These are phyloP conservation scores for Antigone vipio DNA, from an alignment of 2,113 vertebrate genomes.

Conservation along the genomic window DNA sequence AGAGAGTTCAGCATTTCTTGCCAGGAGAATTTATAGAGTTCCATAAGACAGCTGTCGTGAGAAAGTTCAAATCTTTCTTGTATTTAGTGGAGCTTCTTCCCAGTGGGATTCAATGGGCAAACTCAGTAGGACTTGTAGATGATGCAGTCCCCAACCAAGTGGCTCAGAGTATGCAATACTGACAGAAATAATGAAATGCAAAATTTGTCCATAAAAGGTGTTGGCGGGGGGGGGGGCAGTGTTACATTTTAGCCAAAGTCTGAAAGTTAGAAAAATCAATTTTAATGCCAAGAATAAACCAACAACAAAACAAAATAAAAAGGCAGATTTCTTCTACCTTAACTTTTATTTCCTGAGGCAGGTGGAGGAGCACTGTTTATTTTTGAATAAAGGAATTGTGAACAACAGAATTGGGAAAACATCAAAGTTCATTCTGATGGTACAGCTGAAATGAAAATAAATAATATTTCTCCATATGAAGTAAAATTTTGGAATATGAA, in stretches of 20 bases:
- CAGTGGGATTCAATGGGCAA: background rate
- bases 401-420: background rate
- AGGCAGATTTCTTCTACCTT: background rate
- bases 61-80: background rate
- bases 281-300: background rate
- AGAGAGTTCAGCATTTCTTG: background rate
- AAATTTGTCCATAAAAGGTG: background rate
- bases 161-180: background rate
- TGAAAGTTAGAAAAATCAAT: background rate
- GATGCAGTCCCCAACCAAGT: background rate
- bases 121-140: background rate
- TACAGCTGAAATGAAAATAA: background rate
- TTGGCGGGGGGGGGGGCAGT: accelerated
- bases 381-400: background rate
- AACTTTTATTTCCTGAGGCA: background rate
- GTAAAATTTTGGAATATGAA: background rate
- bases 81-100: background rate
- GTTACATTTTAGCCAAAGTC: background rate
- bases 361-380: background rate
- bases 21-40: background rate
- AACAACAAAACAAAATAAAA: background rate
- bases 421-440: background rate
- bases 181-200: background rate
- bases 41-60: background rate
- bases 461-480: background rate